A percentile compares a stretch with the other conserved stretches of the same genome.
These are phyloP conservation scores for Cheilosia scutellata DNA, from an alignment of 2,888 invertebrate species.

Conservation along the genomic window DNA sequence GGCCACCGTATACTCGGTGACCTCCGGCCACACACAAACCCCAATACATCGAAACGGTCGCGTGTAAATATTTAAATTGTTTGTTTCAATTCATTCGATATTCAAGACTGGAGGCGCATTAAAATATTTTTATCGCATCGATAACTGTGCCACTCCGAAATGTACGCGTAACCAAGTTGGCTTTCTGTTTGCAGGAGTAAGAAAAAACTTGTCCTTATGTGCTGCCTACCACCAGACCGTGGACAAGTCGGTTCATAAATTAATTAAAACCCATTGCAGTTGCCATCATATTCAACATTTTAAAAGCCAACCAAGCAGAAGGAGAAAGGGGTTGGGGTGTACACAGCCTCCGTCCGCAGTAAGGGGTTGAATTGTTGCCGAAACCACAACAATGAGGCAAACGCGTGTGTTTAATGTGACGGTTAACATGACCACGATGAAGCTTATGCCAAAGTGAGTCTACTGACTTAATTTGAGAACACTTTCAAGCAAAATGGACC, in stretches of 20 bases:
- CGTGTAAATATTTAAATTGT: constrained; percentile 70
- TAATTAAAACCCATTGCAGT: constrained; percentile 49
- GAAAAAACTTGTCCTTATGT: constrained; percentile 39
- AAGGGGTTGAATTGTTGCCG: constrained; percentile 32
- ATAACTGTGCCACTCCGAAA: constrained; percentile 53
- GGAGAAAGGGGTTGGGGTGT: not conserved
- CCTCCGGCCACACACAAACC: constrained; percentile 3
- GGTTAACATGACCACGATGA: constrained; percentile 52
- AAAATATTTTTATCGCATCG: constrained; percentile 65
- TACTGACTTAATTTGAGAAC: constrained; percentile 32
- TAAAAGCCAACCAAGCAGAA: not conserved
- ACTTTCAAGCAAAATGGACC: constrained; percentile 16
- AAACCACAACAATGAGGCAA: constrained; percentile 38
- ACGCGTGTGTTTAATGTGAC: constrained; percentile 55
- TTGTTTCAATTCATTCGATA: constrained; percentile 54
- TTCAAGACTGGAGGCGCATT: constrained; percentile 55
- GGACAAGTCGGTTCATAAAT: constrained; percentile 45
- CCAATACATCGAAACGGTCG: constrained; percentile 17
- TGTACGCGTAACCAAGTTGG: constrained; percentile 28
- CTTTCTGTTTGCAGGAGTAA: not conserved
- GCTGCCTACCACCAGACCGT: not conserved
- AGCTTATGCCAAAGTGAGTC: constrained; percentile 33
- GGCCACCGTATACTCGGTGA: constrained; percentile 2
- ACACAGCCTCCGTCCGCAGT: not conserved
- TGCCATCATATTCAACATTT: constrained; percentile 20